Base-by-base conservation (phyloP, 2,113 vertebrate species). In the Ancistrus triradiatus region DNA sequence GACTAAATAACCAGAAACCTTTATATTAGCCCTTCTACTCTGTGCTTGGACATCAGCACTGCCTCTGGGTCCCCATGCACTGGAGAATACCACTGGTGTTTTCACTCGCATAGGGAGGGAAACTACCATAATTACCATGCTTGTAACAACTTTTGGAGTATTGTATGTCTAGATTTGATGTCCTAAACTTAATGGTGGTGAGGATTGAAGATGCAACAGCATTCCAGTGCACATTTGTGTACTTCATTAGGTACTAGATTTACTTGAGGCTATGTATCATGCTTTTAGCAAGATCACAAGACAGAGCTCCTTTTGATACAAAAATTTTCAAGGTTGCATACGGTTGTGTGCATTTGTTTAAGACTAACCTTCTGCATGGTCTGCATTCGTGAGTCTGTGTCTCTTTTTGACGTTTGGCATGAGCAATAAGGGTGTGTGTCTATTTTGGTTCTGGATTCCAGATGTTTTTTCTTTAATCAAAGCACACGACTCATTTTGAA, bases 71-170 rank as follows among this genome's bases (percentile, higher is more conserved):
- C 28, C 44, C 53, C 57, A 33, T 49, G 31, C 78, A 83, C 84
- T 83, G 85, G 88, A 86, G 88, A 89, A 87, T 90, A 83, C 80
- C 86, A 89, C 87, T 87, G 7, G 27, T 3, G 27, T 85, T 85
- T 88, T 87, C 51, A 74, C 85, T 88, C 78, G 69, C 18, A 68
- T 33, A 58, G 65, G 42, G 28, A 57, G 42, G 28, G 40, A 31
- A 27, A 62, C 31, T 14, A 27, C 33, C 43, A 66, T 49, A 40
- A 22, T 48, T 33, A 50, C 33, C 58, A 43, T 63, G 57, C 59
- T 64, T 55, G 56, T 58, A 63, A 59, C 37, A 46, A 33, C 53
- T 70, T 76, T 69, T 78, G 57, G 15, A 72, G 28, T 73, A 73
- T 67, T 75, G 59, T 68, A 71, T 73, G 77, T 81, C 71, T 72